Conservation (phyloP, 2,797 vertebrate genomes). For the Sebastes elongatus region DNA sequence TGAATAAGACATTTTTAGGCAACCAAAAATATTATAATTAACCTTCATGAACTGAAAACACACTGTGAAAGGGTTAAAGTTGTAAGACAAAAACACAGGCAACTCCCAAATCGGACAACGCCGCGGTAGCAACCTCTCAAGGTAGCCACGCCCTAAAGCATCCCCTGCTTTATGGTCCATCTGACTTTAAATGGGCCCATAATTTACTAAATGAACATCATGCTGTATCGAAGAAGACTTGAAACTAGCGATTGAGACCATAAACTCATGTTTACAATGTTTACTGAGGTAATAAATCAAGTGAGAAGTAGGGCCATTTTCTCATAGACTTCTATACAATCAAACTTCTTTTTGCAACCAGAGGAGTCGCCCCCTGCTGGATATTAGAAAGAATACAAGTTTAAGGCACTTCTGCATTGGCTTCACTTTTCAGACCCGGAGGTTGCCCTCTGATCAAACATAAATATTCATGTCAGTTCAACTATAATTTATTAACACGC, state of each 20-base stretch:
- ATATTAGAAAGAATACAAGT: background rate
- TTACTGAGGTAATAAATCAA: background rate
- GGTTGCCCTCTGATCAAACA: background rate
- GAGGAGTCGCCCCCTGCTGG: background rate
- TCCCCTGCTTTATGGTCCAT: background rate
- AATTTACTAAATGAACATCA: background rate
- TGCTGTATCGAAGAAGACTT: background rate
- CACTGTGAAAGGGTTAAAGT: too few species aligned
- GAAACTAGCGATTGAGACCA: background rate
- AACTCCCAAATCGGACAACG: background rate
- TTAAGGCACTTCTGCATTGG: background rate
- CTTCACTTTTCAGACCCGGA: background rate
- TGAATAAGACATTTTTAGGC: background rate
- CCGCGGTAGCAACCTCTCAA: background rate
- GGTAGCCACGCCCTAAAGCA: too few species aligned
- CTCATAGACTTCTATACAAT: background rate
- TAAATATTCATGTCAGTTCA: background rate
- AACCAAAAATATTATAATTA: background rate
- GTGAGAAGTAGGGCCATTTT: rapidly evolving
- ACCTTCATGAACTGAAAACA: too few species aligned
- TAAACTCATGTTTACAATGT: background rate
- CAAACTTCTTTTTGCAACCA: background rate
- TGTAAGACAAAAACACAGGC: too few species aligned
- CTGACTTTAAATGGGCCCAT: background rate
- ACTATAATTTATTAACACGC: background rate